Percentiles rank a stretch among this genome's conserved stretches.
Evolutionary conservation across 2,797 vertebrate species (phyloP).

Genomic region (Gymnoscopelus braueri): DNA sequence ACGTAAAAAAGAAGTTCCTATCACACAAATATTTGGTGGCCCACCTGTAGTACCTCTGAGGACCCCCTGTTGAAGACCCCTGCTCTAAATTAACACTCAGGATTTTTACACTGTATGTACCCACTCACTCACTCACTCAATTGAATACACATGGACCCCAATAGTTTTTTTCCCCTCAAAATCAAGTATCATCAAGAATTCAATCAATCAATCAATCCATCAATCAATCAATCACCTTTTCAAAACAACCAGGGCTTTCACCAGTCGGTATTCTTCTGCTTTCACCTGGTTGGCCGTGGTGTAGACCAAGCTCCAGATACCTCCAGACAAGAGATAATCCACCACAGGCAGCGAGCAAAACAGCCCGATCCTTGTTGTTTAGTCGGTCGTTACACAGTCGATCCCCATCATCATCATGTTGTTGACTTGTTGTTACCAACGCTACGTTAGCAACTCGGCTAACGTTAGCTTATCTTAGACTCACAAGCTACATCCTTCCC

Average conservation of each 20-base stretch:
- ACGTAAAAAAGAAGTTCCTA: too few relatives aligned
- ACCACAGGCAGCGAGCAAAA: constrained; percentile 40
- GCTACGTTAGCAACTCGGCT: constrained; percentile 61
- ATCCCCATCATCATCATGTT: constrained; percentile 39
- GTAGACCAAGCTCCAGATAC: constrained; percentile 17
- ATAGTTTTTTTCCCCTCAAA: too few relatives aligned
- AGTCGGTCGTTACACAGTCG: constrained; percentile 44
- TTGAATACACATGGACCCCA: too few relatives aligned
- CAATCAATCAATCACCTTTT: background rate
- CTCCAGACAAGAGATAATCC: constrained; percentile 20
- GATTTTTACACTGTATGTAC: too few relatives aligned
- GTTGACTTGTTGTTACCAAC: constrained; percentile 61
- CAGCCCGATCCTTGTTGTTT: constrained; percentile 32
- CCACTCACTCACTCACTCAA: too few relatives aligned
- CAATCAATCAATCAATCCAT: too few relatives aligned
- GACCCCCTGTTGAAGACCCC: too few relatives aligned
- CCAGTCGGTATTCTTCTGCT: constrained; percentile 37
- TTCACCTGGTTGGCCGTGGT: background rate
- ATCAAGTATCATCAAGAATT: too few relatives aligned
- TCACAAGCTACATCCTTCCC: constrained; percentile 41
- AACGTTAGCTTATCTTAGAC: constrained; percentile 56
- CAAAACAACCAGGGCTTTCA: background rate
- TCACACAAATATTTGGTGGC: too few relatives aligned
- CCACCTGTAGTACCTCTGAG: too few relatives aligned
- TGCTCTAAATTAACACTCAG: too few relatives aligned